phyloP scores from a whole-genome alignment of 2,113 vertebrate species.

The Megatriorchis doriae region DNA sequence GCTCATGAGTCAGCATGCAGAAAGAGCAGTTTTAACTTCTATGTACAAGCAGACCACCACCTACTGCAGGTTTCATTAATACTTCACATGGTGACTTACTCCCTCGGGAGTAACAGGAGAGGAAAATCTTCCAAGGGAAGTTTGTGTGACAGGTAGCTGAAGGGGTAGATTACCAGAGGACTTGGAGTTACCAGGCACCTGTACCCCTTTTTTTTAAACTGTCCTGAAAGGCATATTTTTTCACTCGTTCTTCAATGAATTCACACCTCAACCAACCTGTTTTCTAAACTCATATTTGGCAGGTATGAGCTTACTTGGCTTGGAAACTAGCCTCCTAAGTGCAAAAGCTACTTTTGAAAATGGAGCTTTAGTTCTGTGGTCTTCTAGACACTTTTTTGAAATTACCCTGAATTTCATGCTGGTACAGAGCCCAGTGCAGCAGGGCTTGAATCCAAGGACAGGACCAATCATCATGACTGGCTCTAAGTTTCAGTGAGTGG shows the following conservation, averaged over 20 bases:
- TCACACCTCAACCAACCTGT: conserved; percentile 21
- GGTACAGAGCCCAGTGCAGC: conserved; percentile 6
- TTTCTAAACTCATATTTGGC: conserved; percentile 25
- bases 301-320: conserved; percentile 5
- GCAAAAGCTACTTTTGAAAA: conserved; percentile 51
- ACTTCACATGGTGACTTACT: background rate
- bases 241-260: conserved; percentile 6
- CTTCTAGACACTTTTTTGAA: conserved; percentile 42
- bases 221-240: conserved; percentile 5
- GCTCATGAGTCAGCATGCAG: background rate
- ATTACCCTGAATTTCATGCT: conserved; percentile 4
- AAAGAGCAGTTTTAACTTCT: background rate
- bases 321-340: conserved; percentile 6
- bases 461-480: conserved; percentile 40
- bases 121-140: background rate
- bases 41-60: background rate
- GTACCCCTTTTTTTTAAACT: background rate
- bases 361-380: conserved; percentile 5
- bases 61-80: background rate
- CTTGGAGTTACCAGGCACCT: background rate
- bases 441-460: conserved; percentile 57
- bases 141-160: background rate
- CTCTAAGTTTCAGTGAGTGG: conserved; percentile 31
- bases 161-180: background rate
- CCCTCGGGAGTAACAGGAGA: background rate